Evolutionary conservation across 1,140 invertebrate genomes (phyloP).

Genomic region (Charaxes varanes): DNA sequence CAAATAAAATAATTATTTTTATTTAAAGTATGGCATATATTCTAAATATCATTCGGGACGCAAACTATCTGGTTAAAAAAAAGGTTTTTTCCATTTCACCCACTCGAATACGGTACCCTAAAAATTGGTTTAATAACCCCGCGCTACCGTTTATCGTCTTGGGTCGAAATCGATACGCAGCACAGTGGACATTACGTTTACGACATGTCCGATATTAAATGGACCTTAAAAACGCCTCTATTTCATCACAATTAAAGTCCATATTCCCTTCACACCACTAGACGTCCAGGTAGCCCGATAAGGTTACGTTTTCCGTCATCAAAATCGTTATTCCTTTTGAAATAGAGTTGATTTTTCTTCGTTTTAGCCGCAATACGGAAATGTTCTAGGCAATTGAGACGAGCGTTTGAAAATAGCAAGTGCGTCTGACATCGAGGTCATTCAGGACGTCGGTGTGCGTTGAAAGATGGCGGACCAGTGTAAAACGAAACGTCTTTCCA

Average conservation of each 20-base stretch:
- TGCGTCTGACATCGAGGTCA: conserved; percentile 52
- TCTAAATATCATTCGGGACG: too few species aligned
- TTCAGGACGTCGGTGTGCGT: conserved; percentile 38
- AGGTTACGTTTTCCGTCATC: conserved; percentile 11
- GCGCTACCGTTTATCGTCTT: conserved; percentile 19
- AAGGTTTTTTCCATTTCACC: too few species aligned
- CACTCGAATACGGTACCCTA: too few species aligned
- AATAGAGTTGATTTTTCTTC: conserved; percentile 25
- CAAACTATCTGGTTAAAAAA: too few species aligned
- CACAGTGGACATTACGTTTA: conserved; percentile 22
- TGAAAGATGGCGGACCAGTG: conserved; percentile 14
- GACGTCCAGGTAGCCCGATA: conserved; percentile 13
- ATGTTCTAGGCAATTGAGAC: conserved; percentile 30
- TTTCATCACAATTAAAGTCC: conserved; percentile 1
- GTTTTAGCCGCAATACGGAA: conserved; percentile 3
- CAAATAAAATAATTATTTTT: too few species aligned
- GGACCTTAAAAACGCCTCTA: conserved; percentile 14
- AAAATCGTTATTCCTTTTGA: neutral
- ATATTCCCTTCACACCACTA: conserved; percentile 8
- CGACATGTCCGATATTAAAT: conserved; percentile 15
- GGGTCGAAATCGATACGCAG: conserved; percentile 23
- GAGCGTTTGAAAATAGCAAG: conserved; percentile 46
- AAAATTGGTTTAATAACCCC: conserved; percentile 17
- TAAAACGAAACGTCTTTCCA: too few species aligned
- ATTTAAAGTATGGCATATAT: too few species aligned